Evolutionary conservation across 2,113 vertebrate species (phyloP), one percentile per base, ranked within the genome.

Genomic region (Cryptotis parvus): DNA sequence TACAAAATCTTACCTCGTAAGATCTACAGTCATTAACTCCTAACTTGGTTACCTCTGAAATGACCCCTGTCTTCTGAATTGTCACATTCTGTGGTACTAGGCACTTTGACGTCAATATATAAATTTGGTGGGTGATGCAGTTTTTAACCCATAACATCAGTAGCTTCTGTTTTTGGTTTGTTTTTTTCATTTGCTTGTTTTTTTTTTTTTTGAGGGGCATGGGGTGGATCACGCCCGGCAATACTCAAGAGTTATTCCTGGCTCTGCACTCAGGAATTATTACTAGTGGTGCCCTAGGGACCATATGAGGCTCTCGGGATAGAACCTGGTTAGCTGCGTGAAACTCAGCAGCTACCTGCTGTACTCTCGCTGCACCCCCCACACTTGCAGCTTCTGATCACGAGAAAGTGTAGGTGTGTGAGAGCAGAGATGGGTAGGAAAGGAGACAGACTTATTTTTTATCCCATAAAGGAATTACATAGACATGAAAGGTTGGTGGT

Each of bases 401-500:
- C 88, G 31, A 49, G 29, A 75, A 90, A 82, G 82, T 76, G 3
- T 33, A 49, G 6, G 18, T 76, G 2, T 66, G 22, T n/a, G 1
- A 18, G 90, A 7, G 45, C 29, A 27, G 16, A 16, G 4, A 52
- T 12, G 4, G 72, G 1, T 31, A n/a, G 55, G n/a, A 84, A 85
- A 69, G 27, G 15, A 90, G 7, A 29, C 18, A 41, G 65, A 88
- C 31, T 58, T 72, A 11, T 52, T 80, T n/a, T 87, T n/a, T 49
- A 70, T 80, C 55, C 61, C 91, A 63, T 6, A 45, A 55, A 87
- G 22, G 8, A 86, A 24, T 88, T 69, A 79, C 84, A 39, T 70
- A 83, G 74, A 11, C 84, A 29, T 27, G 33, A n/a, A n/a, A n/a
- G n/a, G n/a, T n/a, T n/a, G n/a, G n/a, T n/a, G n/a, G n/a, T n/a